Evolutionary conservation across 1,140 invertebrate species (phyloP), one percentile per base, ranked within the genome.

Genomic region (Paralvinella palmiformis): DNA sequence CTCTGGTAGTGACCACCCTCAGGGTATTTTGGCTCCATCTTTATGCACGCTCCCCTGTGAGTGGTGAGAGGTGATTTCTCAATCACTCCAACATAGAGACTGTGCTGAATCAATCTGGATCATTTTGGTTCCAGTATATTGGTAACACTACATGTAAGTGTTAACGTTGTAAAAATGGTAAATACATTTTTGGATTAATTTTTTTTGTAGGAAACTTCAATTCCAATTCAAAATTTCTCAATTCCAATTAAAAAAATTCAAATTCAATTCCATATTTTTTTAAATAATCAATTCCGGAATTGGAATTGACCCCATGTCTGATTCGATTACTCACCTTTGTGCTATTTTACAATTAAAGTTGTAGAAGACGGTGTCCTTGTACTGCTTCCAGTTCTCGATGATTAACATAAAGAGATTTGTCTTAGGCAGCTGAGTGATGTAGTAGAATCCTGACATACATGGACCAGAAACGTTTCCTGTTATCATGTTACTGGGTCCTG

Each of bases 401-500:
- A 81, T 79, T 33, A 82, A 68, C 15, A 82, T 70, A 63, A 81
- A 82, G 0, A 82, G 70, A 62, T 82, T 82, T 6, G 81, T 82
- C 50, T 77, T 79, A 24, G 78, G 79, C 44, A 82, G 65, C 3
- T 76, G 72, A 6, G 77, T 81, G 1, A 82, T 79, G 68, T 82
- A 82, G 66, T 82, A 82, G 62, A 81, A 82, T 3, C 81, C 81
- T 41, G 77, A 79, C 78, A 81, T 82, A 66, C 81, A 82, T 1
- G 81, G 81, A 13, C 81, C 81, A 10, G 78, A 78, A 2, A 82
- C 77, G 71, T 82, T 82, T 17, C 81, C 81, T 1, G 79, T 80
- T 15, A 81, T 72, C 79, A 82, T 81, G 56, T 74, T 72, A 71
- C 76, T 81, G 4, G 74, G 71, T 48, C 74, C 79, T 80, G 67